Conservation (phyloP, 2,797 vertebrate genomes). For the Fistularia commersonii region DNA sequence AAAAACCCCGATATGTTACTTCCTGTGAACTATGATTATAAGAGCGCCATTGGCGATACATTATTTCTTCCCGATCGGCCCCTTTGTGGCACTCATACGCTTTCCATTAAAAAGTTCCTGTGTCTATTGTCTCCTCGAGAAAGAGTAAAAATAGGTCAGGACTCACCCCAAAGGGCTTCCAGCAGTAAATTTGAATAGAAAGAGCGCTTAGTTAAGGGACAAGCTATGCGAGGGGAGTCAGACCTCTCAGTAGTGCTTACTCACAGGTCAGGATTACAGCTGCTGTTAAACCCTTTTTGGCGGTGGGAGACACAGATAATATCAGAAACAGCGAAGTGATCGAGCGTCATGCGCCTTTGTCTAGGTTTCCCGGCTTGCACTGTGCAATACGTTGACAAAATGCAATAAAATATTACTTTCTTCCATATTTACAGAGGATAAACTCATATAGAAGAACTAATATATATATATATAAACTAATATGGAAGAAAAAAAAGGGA, state of each 20-base stretch:
- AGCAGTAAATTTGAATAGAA: constrained; percentile 28
- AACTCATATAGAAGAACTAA: too few species aligned
- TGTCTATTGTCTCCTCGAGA: constrained; percentile 22
- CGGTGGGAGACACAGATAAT: constrained; percentile 33
- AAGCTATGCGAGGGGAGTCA: constrained; percentile 45
- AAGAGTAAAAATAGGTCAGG: constrained; percentile 34
- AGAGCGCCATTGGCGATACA: not conserved
- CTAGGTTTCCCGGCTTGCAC: too few species aligned
- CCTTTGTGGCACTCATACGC: not conserved
- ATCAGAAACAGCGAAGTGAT: constrained; percentile 3
- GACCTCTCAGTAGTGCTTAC: constrained; percentile 38
- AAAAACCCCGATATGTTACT: not conserved
- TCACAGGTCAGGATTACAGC: constrained; percentile 55
- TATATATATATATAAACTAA: too few species aligned
- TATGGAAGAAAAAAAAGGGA: too few species aligned
- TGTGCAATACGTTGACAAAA: too few species aligned
- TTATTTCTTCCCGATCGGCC: constrained; percentile 2
- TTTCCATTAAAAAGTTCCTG: too few species aligned
- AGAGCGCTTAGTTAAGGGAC: constrained; percentile 38
- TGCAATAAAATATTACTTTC: too few species aligned
- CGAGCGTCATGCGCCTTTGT: too few species aligned
- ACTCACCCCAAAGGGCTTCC: constrained; percentile 39
- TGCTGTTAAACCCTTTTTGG: constrained; percentile 26
- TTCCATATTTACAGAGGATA: too few species aligned
- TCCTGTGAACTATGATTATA: not conserved